A percentile compares a stretch with the other conserved stretches of the same genome.
Conservation (phyloP, 2,888 invertebrate species). For the Cheilosia vulpina region DNA sequence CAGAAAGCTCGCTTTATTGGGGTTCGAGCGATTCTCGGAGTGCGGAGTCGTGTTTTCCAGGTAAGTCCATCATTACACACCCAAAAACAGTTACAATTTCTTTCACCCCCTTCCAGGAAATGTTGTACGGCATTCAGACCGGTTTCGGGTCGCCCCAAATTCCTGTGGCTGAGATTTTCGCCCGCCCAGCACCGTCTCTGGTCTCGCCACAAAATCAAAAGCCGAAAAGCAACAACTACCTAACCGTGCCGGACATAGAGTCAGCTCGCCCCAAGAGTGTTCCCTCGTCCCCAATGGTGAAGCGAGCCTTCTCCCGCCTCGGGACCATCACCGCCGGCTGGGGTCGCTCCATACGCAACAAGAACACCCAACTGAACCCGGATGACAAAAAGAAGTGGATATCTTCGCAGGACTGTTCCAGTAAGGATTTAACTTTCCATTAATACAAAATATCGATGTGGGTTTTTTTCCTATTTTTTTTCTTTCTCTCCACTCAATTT, state of each 20-base stretch:
- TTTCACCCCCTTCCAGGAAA: conserved; percentile 88
- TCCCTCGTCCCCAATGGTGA: conserved; percentile 96
- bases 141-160: conserved; percentile 97
- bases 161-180: conserved; percentile 93
- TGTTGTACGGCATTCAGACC: conserved; percentile 96
- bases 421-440: conserved; percentile 85
- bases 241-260: conserved; percentile 95
- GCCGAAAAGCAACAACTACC: conserved; percentile 95
- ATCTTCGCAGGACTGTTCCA: conserved; percentile 96
- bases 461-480: conserved; percentile 77
- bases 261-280: conserved; percentile 94
- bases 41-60: conserved; percentile 90
- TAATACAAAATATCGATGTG: conserved; percentile 82
- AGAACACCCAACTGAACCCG: conserved; percentile 91
- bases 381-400: conserved; percentile 97
- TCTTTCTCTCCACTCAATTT: conserved; percentile 61
- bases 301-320: conserved; percentile 94
- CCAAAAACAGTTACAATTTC: conserved; percentile 82
- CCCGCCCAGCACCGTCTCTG: conserved; percentile 93
- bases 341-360: conserved; percentile 94
- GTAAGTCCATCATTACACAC: conserved; percentile 73
- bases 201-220: conserved; percentile 93
- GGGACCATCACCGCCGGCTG: conserved; percentile 96
- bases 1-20: conserved; percentile 96
- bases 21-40: conserved; percentile 95